Evolutionary conservation across 2,113 vertebrate species (phyloP), one percentile per base, ranked within the genome.

Genomic region (Morone saxatilis): DNA sequence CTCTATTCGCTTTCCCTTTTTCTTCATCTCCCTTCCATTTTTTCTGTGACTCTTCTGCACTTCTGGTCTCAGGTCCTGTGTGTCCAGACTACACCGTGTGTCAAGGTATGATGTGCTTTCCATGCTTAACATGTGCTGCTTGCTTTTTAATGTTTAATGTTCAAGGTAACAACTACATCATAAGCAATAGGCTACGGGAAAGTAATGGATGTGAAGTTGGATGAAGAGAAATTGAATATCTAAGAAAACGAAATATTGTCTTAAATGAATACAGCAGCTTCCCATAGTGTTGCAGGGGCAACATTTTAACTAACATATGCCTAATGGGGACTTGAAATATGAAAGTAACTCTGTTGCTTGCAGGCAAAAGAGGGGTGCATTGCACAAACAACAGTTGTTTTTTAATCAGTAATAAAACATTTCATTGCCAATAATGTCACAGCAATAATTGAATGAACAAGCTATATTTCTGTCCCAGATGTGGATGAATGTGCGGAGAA

Each of bases 401-500:
- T 79, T 75, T 50, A 20, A 31, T 36, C 12, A 13, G 7, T n/a
- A 73, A 54, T 0, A 47, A 45, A 20, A 41, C 11, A 2, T 51
- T 63, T 79, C 1, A 74, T 65, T 22, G 4, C 4, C 38, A 77
- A 70, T 60, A 0, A 50, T 0, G 12, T 72, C 43, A 53, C 1
- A 31, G 31, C 31, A 31, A 31, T 4, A 31, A 31, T 31, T 31
- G 31, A 31, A 31, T 31, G 31, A 31, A 31, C 31, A 31, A 31
- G 31, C 31, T 31, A 31, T 31, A 31, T 31, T 31, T 54, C n/a
- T 62, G 83, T 83, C 74, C 54, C 89, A 96, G 96, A 96, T 91
- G 93, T 96, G 73, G 94, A 96, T 45, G 96, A 96, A 86, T 96
- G 96, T 76, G 48, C 48, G 8, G 91, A 94, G 56, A 88, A 73